phyloP scores from a whole-genome alignment of 2,797 vertebrate genomes.

The Heliangelus exortis region DNA sequence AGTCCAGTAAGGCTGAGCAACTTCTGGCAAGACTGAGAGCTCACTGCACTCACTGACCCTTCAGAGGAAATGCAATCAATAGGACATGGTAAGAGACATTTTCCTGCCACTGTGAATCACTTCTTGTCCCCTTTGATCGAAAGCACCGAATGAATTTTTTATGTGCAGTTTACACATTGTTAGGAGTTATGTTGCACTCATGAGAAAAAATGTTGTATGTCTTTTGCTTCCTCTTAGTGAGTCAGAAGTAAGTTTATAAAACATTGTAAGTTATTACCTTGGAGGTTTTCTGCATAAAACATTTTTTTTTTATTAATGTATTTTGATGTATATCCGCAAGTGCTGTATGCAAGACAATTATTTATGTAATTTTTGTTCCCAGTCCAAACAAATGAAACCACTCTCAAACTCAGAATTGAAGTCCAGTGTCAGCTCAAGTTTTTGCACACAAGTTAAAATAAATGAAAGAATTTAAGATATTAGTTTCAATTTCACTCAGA shows the following conservation, averaged over 20 bases:
- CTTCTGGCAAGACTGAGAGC: background rate
- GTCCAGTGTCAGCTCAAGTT: background rate
- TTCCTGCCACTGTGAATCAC: background rate
- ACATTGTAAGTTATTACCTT: background rate
- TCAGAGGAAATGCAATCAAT: background rate
- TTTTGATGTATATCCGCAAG: background rate
- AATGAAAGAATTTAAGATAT: background rate
- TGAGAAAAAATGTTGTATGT: background rate
- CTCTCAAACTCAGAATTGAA: background rate
- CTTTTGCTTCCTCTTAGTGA: background rate
- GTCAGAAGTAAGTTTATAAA: background rate
- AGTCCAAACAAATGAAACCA: background rate
- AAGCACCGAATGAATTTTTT: constrained; percentile 10
- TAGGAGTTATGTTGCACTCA: background rate
- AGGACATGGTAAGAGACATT: background rate
- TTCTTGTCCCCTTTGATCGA: constrained; percentile 14
- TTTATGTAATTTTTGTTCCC: background rate
- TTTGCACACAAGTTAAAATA: background rate
- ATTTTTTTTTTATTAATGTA: background rate
- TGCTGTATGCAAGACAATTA: background rate
- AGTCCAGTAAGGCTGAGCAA: background rate
- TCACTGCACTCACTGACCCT: background rate
- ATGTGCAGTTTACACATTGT: background rate
- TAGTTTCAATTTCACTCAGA: background rate
- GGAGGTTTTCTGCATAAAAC: background rate